These are phyloP conservation scores for Tiphia femorata DNA, from an alignment of 2,888 invertebrate species.

Conservation along the genomic window DNA sequence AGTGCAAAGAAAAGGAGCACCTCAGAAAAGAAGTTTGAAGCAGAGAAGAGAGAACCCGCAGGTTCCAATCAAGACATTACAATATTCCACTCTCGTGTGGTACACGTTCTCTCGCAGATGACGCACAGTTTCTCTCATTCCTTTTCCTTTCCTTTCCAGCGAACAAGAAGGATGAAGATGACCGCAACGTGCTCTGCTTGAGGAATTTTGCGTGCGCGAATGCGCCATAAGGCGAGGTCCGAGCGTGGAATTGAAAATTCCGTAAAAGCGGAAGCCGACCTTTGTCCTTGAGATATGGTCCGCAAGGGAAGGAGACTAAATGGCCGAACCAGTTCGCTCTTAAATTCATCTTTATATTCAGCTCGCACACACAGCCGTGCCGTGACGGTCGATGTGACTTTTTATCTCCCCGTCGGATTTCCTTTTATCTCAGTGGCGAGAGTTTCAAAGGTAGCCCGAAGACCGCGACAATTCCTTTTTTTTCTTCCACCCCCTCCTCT, in stretches of 20 bases:
- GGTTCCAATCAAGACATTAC: constrained; percentile 2
- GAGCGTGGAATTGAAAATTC: constrained; percentile 28
- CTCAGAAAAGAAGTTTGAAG: background rate
- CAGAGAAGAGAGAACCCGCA: background rate
- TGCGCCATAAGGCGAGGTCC: background rate
- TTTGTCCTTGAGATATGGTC: constrained; percentile 35
- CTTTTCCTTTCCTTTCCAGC: too few relatives aligned
- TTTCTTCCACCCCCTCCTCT: background rate
- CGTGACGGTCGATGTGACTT: constrained; percentile 12
- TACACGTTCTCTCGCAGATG: constrained; percentile 10
- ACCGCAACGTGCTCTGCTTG: constrained; percentile 36
- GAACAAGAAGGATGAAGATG: constrained; percentile 35
- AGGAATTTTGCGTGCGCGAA: constrained; percentile 22
- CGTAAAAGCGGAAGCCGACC: constrained; percentile 24
- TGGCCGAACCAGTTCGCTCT: constrained; percentile 23
- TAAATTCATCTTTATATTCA: constrained; percentile 37
- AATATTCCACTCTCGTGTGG: constrained; percentile 19
- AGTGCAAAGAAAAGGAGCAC: too few relatives aligned
- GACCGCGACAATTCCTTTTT: background rate
- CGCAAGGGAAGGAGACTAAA: constrained; percentile 20
- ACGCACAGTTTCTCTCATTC: constrained; percentile 11
- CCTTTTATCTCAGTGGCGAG: background rate
- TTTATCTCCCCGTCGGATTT: constrained; percentile 17
- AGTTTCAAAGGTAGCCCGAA: constrained; percentile 1
- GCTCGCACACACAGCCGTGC: constrained; percentile 7